Base-by-base conservation (phyloP, 2,888 invertebrate species). In the Ectemnius lituratus region DNA sequence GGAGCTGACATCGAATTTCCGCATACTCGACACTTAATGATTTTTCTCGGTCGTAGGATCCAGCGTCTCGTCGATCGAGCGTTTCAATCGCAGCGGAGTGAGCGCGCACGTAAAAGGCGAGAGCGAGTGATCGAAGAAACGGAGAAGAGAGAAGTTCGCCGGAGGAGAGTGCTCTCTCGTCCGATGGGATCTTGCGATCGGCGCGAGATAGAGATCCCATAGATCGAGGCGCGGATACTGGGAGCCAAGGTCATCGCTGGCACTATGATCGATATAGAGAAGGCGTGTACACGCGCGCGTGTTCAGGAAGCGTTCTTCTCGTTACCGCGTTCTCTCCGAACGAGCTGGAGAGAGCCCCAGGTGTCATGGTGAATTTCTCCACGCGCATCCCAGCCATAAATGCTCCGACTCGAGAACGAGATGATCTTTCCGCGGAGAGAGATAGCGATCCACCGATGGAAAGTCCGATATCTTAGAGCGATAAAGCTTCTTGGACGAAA, bases 231-330 rank as follows among this genome's bases (percentile, higher is more conserved):
- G 37, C 5, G 52, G n/a, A 52, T 52, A 4, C 52, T 14, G 16
- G 52, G 52, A 52, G 52, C 57, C 77, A 74, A 79, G 79, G 76
- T 74, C 78, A 71, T 77, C 77, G 68, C 52, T 13, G 14, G 65
- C 69, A 75, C 74, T 74, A 74, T 76, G 78, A 79, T 79, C 77
- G 79, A 73, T 79, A 76, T 73, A 77, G 57, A 60, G 45, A 61
- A n/a, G n/a, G 28, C 23, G 27, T 13, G n/a, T 37, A 20, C 23
- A 45, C 68, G 60, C 57, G 27, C 61, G 64, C 65, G 28, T 52
- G 37, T 73, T 62, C 65, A 80, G 78, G 75, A 80, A 80, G 67
- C 71, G 67, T 73, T 75, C 37, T 2, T 79, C 75, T 81, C 78
- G 78, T 81, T 81, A 79, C 69, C 73, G 71, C 65, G 66, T 37